Base-by-base conservation (phyloP, 2,888 invertebrate genomes). In the Leptinotarsa peninsularis region DNA sequence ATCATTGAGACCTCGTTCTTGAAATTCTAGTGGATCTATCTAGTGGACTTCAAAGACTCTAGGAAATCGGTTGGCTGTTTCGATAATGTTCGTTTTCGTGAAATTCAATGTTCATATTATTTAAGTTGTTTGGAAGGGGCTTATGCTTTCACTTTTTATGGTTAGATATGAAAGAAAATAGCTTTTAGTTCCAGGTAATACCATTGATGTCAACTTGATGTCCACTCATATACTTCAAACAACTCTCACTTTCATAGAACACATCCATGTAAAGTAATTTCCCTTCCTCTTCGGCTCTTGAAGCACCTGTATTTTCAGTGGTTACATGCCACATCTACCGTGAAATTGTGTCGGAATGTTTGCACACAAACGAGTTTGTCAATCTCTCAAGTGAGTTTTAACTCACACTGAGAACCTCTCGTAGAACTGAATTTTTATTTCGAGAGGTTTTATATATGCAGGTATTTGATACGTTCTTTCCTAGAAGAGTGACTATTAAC, bases 341-440 rank as follows among this genome's bases (percentile, higher is more conserved):
- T 69, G 56, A 69, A 69, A 69, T 69, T 69, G 54, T 56, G 33
- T 56, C 54, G 69, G 56, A 69, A 49, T 69, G 49, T 69, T 69
- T 54, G 69, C 69, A 43, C 69, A 69, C 49, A 69, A 33, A 56
- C 56, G 56, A 56, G 56, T 23, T 69, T 69, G 69, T 69, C 69
- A 69, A 56, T 69, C 33, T 56, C 49, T 56, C 56, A 56, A 69
- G 33, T 33, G 56, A 33, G 56, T 18, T 69, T 54, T 43, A 17
- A 54, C 18, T 56, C 23, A 43, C 27, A 43, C 33, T 56, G 69
- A 56, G 50, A 56, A 52, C 33, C 33, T 58, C 43, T 56, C 18
- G 17, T n/a, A 69, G 63, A n/a, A 33, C 10, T 63, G 17, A 27
- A 69, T 68, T n/a, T 49, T 23, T 23, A 27, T 68, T 17, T 17